Percentiles rank a stretch among this genome's conserved stretches.
Evolutionary conservation across 2,888 invertebrate species (phyloP).

Genomic region (Cantharis flavilabris): DNA sequence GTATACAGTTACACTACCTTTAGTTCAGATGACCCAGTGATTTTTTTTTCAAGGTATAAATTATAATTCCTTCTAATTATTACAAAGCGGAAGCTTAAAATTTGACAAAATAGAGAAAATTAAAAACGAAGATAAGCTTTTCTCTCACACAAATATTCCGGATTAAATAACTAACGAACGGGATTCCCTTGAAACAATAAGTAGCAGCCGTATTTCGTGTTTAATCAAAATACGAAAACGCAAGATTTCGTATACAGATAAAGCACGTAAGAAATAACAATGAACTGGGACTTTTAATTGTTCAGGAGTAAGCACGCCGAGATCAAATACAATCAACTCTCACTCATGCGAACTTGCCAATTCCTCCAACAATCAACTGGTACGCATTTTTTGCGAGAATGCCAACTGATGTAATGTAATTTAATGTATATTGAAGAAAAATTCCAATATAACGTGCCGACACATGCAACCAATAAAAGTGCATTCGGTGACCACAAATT

Average conservation of each 20-base stretch:
- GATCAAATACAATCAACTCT: neutral
- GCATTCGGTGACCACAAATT: neutral
- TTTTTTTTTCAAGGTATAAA: neutral
- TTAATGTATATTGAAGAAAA: constrained; percentile 13
- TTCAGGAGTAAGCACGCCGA: neutral
- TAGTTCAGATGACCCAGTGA: constrained; percentile 8
- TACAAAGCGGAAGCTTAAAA: neutral
- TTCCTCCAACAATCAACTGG: neutral
- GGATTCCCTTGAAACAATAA: neutral
- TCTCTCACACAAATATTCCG: neutral
- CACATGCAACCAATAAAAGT: neutral
- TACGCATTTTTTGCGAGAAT: neutral
- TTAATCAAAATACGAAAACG: neutral
- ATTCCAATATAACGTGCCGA: constrained; percentile 4
- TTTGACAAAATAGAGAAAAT: neutral
- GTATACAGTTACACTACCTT: constrained; percentile 20
- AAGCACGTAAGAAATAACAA: neutral
- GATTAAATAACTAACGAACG: neutral
- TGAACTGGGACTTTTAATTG: neutral
- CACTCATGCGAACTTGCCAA: neutral
- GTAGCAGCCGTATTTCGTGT: neutral
- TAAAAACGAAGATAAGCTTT: neutral
- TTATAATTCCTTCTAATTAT: neutral
- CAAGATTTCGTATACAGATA: constrained; percentile 10
- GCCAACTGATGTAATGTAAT: neutral